Conservation (phyloP, 2,113 vertebrate species). For the Pipa parva region DNA sequence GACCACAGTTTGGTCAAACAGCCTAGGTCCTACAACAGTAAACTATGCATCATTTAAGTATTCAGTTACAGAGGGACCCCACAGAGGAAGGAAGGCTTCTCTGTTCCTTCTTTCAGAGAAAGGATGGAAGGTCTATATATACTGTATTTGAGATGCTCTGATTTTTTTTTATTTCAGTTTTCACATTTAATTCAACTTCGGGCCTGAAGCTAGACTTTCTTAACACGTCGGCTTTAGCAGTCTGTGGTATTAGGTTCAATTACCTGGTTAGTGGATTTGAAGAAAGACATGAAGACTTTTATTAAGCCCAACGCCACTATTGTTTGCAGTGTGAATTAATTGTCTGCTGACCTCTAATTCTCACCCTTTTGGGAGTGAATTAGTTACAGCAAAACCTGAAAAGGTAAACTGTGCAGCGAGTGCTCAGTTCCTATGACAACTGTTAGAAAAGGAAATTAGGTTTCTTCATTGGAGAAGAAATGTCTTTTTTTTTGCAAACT, state of each 20-base stretch:
- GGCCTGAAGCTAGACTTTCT: no score
- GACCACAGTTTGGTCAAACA: no score
- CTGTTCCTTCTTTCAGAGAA: no score
- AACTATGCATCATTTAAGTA: no score
- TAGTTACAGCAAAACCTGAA: background rate
- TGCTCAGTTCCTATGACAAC: slow-evolving; percentile 1
- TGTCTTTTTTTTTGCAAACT: background rate
- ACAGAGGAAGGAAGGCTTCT: no score
- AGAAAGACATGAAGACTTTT: background rate
- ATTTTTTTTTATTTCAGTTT: no score
- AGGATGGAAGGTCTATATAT: no score
- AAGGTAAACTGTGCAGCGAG: background rate
- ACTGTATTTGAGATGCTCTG: no score
- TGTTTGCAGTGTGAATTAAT: background rate
- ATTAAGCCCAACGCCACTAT: background rate
- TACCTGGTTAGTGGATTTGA: background rate
- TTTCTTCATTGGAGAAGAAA: background rate
- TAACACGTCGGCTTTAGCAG: no score
- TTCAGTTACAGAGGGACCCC: no score
- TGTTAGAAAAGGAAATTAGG: background rate
- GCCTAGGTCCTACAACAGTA: no score
- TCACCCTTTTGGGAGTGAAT: background rate
- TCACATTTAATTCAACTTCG: no score
- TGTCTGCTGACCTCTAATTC: background rate
- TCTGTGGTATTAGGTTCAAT: background rate